Evolutionary conservation across 2,888 invertebrate genomes (phyloP).

Genomic region (Drosophila setosimentum): DNA sequence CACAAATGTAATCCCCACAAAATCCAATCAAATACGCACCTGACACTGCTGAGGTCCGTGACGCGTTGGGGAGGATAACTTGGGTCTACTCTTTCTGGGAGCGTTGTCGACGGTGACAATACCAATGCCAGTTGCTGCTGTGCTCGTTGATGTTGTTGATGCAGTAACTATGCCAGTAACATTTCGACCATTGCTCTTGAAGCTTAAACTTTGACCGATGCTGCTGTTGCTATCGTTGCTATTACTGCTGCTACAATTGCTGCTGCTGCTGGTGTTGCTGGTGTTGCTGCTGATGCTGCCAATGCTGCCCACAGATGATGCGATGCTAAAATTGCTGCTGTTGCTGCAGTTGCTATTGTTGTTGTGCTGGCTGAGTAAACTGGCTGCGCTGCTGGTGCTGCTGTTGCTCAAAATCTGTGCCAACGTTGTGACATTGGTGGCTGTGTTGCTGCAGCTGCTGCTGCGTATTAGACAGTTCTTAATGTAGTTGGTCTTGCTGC

Average conservation of each 20-base stretch:
- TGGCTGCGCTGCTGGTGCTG: conserved; percentile 78
- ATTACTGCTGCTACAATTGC: conserved; percentile 53
- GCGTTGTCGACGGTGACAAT: conserved; percentile 65
- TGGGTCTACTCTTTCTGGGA: conserved; percentile 90
- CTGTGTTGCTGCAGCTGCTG: conserved; percentile 83
- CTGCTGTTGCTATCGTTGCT: conserved; percentile 68
- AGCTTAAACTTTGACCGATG: conserved; percentile 67
- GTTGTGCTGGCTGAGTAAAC: conserved; percentile 71
- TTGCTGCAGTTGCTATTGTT: conserved; percentile 72
- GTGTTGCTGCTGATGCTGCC: conserved; percentile 65
- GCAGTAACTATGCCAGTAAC: conserved; percentile 55
- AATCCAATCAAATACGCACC: conserved; percentile 86
- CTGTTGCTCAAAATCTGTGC: conserved; percentile 84
- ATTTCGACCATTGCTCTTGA: conserved; percentile 70
- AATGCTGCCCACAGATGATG: conserved; percentile 74
- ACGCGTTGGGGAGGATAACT: conserved; percentile 94
- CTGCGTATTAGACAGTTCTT: conserved; percentile 83
- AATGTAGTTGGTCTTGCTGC: conserved; percentile 77
- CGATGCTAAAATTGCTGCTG: conserved; percentile 74
- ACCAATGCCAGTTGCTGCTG: conserved; percentile 71
- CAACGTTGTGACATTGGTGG: conserved; percentile 81
- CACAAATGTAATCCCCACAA: conserved; percentile 5
- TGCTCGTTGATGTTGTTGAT: conserved; percentile 56
- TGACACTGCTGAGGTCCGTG: conserved; percentile 97
- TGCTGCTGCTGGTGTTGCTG: conserved; percentile 65